These are phyloP conservation scores for Drosophila eohydei DNA, from an alignment of 2,888 invertebrate genomes.

Conservation along the genomic window DNA sequence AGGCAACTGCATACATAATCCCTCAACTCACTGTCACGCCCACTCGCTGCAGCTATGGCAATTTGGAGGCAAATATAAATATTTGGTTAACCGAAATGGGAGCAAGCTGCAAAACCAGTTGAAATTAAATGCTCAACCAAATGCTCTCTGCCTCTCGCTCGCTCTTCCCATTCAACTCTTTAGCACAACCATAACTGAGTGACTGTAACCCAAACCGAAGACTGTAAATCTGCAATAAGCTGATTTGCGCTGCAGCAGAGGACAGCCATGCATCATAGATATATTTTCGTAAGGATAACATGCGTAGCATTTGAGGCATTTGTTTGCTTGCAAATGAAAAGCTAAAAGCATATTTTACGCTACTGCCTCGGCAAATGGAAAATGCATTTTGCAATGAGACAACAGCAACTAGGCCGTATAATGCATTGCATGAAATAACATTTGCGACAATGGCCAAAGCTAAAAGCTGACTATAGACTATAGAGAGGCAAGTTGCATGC, in stretches of 20 bases:
- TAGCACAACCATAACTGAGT: constrained; percentile 8
- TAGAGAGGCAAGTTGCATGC: not conserved
- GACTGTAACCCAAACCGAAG: constrained; percentile 1
- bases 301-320: constrained; percentile 14
- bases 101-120: constrained; percentile 28
- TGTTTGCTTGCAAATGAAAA: constrained; percentile 24
- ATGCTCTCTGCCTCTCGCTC: constrained; percentile 9
- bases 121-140: constrained; percentile 55
- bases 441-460: constrained; percentile 16
- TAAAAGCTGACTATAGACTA: not conserved
- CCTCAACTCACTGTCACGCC: not conserved
- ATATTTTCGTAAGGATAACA: constrained; percentile 25
- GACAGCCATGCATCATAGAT: not conserved
- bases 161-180: not conserved
- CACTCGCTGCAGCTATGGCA: constrained; percentile 23
- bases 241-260: constrained; percentile 13
- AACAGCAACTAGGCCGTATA: constrained; percentile 9
- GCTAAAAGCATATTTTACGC: constrained; percentile 38
- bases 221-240: constrained; percentile 27
- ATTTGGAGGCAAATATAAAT: constrained; percentile 48
- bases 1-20: constrained; percentile 22
- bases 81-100: constrained; percentile 47
- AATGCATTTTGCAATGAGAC: constrained; percentile 14
- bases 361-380: constrained; percentile 9
- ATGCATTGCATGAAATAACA: constrained; percentile 25